These are phyloP conservation scores for Pseudococcus longispinus DNA, from an alignment of 2,888 invertebrate species.

Conservation along the genomic window DNA sequence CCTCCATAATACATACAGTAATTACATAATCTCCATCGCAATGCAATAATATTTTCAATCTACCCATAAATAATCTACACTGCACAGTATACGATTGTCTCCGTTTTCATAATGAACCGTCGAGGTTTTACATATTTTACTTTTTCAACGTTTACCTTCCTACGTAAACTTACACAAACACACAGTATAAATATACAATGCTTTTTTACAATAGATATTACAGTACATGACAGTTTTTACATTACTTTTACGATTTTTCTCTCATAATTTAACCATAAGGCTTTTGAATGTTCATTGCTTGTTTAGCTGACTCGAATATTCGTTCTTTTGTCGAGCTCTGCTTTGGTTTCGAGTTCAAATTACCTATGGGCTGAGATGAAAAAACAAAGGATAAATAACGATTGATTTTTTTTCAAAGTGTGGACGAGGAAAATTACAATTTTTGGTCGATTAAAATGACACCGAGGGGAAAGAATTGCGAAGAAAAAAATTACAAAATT, in stretches of 20 bases:
- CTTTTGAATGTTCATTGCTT: constrained; percentile 39
- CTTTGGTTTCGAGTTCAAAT: background rate
- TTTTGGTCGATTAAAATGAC: no score
- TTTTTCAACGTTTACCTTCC: background rate
- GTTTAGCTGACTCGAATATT: constrained; percentile 24
- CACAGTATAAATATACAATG: constrained; percentile 15
- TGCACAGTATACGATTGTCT: background rate
- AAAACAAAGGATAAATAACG: background rate
- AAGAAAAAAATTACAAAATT: no score
- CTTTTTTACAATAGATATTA: constrained; percentile 43
- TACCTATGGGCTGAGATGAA: background rate
- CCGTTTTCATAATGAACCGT: background rate
- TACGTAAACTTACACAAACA: background rate
- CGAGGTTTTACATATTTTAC: background rate
- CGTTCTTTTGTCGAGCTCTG: constrained; percentile 7
- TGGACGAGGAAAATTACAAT: no score
- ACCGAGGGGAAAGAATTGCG: no score
- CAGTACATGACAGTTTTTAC: constrained; percentile 26
- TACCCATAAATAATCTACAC: background rate
- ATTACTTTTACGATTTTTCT: constrained; percentile 24
- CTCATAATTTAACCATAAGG: constrained; percentile 45
- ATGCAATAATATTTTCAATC: background rate
- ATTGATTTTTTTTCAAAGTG: no score
- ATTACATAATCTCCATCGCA: background rate
- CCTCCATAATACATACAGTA: background rate